Conservation (phyloP, 2,888 invertebrate genomes). For the Meganola albula region DNA sequence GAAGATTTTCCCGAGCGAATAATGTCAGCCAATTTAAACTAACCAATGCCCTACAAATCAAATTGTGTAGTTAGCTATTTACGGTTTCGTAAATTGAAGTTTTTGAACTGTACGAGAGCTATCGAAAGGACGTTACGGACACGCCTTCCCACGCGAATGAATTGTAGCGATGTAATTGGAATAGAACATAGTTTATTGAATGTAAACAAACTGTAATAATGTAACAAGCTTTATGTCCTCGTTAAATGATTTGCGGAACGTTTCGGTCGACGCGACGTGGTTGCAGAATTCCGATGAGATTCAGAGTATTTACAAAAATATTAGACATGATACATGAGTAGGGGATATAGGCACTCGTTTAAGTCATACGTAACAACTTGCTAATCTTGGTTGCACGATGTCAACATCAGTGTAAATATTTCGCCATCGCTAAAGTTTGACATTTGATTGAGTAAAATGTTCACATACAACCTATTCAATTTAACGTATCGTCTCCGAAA, state of each 20-base stretch:
- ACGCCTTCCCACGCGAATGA: conserved; percentile 59
- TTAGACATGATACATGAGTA: too few species aligned
- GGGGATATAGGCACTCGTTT: too few species aligned
- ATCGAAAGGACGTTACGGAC: conserved; percentile 46
- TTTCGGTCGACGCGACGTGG: too few species aligned
- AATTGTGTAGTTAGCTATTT: conserved; percentile 20
- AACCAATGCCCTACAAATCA: conserved; percentile 23
- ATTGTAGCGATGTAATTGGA: conserved; percentile 44
- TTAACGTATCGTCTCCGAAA: too few species aligned
- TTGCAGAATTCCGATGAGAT: too few species aligned
- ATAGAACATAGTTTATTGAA: conserved; percentile 21
- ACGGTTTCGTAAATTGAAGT: conserved; percentile 31
- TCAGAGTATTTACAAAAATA: too few species aligned
- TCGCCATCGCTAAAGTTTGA: too few species aligned
- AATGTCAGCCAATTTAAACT: conserved; percentile 29
- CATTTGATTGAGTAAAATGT: too few species aligned
- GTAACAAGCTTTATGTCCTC: conserved; percentile 13
- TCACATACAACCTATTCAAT: too few species aligned
- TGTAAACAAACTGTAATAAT: conserved; percentile 21
- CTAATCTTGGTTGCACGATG: too few species aligned
- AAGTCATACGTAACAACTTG: too few species aligned
- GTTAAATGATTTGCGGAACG: conserved; percentile 16
- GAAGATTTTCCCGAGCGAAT: conserved; percentile 53
- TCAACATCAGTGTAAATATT: too few species aligned
- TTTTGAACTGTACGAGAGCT: conserved; percentile 42